Evolutionary conservation across 2,113 vertebrate species (phyloP), one percentile per base, ranked within the genome.

Genomic region (Lipophrys pholis): DNA sequence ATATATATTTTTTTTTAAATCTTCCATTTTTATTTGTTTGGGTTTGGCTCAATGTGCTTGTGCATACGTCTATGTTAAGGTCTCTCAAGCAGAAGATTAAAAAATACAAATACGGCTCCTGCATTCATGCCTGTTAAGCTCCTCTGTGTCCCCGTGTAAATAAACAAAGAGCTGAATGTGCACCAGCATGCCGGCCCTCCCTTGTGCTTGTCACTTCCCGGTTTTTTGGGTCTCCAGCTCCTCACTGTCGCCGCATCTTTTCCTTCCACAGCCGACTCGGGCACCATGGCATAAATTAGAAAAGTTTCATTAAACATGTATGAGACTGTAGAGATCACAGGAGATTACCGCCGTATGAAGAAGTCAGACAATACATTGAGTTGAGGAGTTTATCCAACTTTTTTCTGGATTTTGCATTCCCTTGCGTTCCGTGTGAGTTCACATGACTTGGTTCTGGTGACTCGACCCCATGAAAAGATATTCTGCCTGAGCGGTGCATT

Each of bases 41-140:
- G 15, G 55, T 64, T 10, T 10, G 5, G 40, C 45, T 14, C 2
- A 1, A 35, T 61, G 54, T 62, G 15, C 73, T 78, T 78, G 54
- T n/a, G 30, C 42, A 48, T 61, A 38, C 66, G 48, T 68, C 50
- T 64, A 78, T 64, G 71, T 76, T 70, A 49, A 42, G 55, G 53
- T 79, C 70, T 54, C 61, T 82, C 46, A 86, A 67, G 81, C 78
- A 58, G 60, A 80, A 76, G 70, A 84, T 82, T 80, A 73, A 79
- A 83, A 35, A 73, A 80, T 1, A 79, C 16, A 70, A 76, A 81
- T 21, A 69, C 8, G 72, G 57, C 63, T 50, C 79, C 54, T 57
- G 46, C 73, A 61, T 53, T 53, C 2, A 65, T 61, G 78, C 78
- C 52, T 56, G 5, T 71, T 71, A 74, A 80, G 55, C 73, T 5